Conservation (phyloP, 2,797 vertebrate genomes). For the Manis pentadactyla region DNA sequence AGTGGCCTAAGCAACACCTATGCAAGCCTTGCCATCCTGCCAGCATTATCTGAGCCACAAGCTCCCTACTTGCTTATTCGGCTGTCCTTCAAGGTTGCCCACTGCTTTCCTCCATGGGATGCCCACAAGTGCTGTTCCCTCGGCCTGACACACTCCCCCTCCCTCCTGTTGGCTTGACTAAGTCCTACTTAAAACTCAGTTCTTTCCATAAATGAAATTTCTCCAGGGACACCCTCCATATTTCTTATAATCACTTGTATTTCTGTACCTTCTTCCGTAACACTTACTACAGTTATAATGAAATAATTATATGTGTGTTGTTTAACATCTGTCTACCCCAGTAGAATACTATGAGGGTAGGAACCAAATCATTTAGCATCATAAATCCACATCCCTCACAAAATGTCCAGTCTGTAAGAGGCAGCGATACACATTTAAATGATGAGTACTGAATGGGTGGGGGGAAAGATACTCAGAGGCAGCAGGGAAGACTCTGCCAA, state of each 20-base stretch:
- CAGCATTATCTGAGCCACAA: background rate
- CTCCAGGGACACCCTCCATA: background rate
- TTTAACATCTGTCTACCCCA: background rate
- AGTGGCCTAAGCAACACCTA: background rate
- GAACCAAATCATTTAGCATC: background rate
- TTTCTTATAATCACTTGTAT: background rate
- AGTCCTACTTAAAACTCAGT: background rate
- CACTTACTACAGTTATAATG: background rate
- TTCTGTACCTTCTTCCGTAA: background rate
- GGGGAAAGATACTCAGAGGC: background rate
- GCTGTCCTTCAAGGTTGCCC: background rate
- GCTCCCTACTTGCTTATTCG: background rate
- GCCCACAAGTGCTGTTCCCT: background rate
- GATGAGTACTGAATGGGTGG: background rate
- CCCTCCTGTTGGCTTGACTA: background rate
- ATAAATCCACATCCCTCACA: background rate
- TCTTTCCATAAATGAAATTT: conserved; percentile 4
- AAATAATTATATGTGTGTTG: background rate
- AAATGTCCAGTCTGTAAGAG: background rate
- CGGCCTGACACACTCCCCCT: background rate
- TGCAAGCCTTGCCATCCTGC: background rate
- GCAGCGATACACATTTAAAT: background rate
- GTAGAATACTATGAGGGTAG: background rate
- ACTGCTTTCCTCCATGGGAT: background rate
- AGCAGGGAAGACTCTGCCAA: background rate